phyloP scores from a whole-genome alignment of 2,797 vertebrate genomes.

The Cichlasoma orientale region DNA sequence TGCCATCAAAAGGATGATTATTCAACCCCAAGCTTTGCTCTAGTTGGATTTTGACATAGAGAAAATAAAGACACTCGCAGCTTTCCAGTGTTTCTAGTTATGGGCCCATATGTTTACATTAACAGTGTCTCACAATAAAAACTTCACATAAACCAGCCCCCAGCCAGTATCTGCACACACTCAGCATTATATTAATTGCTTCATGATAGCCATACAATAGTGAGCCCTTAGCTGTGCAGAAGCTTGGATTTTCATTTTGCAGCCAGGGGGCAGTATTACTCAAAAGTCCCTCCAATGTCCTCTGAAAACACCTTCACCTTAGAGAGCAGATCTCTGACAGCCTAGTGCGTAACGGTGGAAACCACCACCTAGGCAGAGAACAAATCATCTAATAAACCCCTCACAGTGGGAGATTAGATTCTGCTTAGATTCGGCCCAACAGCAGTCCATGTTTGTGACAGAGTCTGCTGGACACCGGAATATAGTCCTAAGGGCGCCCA shows the following conservation, averaged over 20 bases:
- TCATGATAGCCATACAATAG: rapidly evolving
- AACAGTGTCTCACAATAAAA: background rate
- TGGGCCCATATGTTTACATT: background rate
- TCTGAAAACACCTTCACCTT: constrained; percentile 31
- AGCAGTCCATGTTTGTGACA: background rate
- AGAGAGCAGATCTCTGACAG: constrained; percentile 19
- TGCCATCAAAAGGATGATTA: background rate
- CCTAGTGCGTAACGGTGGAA: constrained; percentile 1
- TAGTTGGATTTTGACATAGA: background rate
- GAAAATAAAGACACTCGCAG: background rate
- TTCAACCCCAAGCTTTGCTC: background rate
- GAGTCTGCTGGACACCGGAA: constrained; percentile 10
- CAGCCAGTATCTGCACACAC: background rate
- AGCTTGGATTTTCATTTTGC: background rate
- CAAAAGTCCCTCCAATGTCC: background rate
- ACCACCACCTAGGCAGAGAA: constrained; percentile 13
- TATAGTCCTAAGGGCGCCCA: background rate
- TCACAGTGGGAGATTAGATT: constrained; percentile 17
- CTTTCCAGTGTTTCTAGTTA: background rate
- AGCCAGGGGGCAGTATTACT: constrained; percentile 68
- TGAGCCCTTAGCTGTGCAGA: background rate
- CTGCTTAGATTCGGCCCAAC: background rate
- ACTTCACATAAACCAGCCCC: background rate
- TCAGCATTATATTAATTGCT: background rate
- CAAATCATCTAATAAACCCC: constrained; percentile 12